phyloP scores from a whole-genome alignment of 92 coral and sea anemone species.

The Porites cylindrica region DNA sequence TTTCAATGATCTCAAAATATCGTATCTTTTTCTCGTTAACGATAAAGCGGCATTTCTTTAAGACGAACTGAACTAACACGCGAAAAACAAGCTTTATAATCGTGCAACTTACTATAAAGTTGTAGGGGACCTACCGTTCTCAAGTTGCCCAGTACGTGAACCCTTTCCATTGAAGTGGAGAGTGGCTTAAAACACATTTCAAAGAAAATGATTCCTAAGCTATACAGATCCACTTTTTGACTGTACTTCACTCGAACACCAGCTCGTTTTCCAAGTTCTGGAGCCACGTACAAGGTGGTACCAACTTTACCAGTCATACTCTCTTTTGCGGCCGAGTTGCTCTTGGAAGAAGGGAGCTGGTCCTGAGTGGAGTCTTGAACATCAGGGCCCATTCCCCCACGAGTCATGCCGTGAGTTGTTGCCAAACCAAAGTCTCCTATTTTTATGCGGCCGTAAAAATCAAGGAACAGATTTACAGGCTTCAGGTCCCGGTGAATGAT shows the following conservation, averaged over 20 bases:
- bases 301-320: conserved; percentile 99
- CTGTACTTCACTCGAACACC: conserved; percentile 84
- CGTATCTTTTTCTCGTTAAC: too few species aligned
- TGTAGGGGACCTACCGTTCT: conserved; percentile 79
- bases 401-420: conserved; percentile 87
- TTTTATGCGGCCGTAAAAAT: conserved; percentile 89
- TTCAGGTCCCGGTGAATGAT: conserved; percentile 99
- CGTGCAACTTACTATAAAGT: too few species aligned
- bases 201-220: conserved; percentile 97
- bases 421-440: conserved; percentile 99
- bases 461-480: conserved; percentile 97
- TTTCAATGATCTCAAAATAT: too few species aligned
- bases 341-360: conserved; percentile 43
- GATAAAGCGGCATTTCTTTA: too few species aligned
- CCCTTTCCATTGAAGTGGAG: conserved; percentile 96
- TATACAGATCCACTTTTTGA: conserved; percentile 93
- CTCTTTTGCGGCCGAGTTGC: conserved; percentile 79
- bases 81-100: too few species aligned
- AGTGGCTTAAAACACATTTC: conserved; percentile 97
- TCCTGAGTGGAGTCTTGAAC: conserved; percentile 37
- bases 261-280: conserved; percentile 88
- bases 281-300: conserved; percentile 91
- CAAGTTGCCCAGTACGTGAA: conserved; percentile 73
- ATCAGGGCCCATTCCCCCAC: conserved; percentile 77
- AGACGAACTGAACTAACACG: too few species aligned